These are phyloP conservation scores for Conus canariensis DNA, from an alignment of 2,888 invertebrate genomes.

Conservation along the genomic window DNA sequence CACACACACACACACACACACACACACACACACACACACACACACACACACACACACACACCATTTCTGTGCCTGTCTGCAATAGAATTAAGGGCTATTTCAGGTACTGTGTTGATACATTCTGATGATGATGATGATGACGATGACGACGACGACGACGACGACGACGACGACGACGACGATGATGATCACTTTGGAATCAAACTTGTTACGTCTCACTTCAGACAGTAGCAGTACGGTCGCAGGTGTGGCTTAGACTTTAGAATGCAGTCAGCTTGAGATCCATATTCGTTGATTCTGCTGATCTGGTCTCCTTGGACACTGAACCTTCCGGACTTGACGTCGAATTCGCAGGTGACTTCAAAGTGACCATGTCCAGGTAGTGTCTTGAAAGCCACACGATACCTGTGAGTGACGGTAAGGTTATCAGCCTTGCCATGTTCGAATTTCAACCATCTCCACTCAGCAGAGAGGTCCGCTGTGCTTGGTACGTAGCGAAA, in stretches of 20 bases:
- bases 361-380: conserved; percentile 92
- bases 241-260: conserved; percentile 83
- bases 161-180: conserved; percentile 81
- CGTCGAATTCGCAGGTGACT: conserved; percentile 86
- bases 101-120: too few relatives aligned
- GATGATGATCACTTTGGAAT: conserved; percentile 71
- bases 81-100: too few relatives aligned
- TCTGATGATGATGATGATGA: conserved; percentile 80
- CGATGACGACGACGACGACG: conserved; percentile 87
- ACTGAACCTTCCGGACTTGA: conserved; percentile 82
- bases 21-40: conserved; percentile 81
- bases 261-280: conserved; percentile 90
- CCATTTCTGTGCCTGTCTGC: too few relatives aligned
- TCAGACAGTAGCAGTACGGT: conserved; percentile 89
- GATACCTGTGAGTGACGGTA: conserved; percentile 82
- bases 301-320: conserved; percentile 87
- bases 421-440: background rate
- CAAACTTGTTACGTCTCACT: conserved; percentile 80
- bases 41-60: conserved; percentile 78
- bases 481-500: conserved; percentile 81
- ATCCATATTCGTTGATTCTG: conserved; percentile 90
- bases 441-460: background rate
- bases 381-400: conserved; percentile 87
- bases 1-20: too few relatives aligned
- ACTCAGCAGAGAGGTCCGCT: background rate